phyloP scores from a whole-genome alignment of 92 coral and sea anemone species.

The Micromussa lordhowensis region DNA sequence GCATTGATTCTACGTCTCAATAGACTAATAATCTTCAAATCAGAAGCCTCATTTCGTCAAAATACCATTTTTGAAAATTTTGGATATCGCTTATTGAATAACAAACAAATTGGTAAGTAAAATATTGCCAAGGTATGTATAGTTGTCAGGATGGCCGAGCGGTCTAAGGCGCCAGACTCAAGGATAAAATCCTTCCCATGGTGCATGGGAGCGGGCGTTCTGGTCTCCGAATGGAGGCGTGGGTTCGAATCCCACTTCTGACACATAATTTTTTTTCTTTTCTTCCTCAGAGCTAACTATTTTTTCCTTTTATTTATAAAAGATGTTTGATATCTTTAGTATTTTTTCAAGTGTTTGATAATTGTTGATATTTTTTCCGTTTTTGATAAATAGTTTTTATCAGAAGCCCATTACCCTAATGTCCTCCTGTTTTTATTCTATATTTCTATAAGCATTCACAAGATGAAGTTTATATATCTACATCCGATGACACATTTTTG shows the following conservation, averaged over 20 bases:
- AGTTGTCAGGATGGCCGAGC: constrained; percentile 99
- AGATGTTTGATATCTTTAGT: too few relatives aligned
- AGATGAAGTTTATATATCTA: too few relatives aligned
- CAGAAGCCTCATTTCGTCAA: background rate
- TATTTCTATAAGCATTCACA: too few relatives aligned
- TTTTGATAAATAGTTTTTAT: too few relatives aligned
- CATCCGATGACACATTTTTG: too few relatives aligned
- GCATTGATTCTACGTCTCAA: background rate
- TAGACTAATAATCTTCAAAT: background rate
- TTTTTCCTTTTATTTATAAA: background rate
- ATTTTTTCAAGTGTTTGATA: too few relatives aligned
- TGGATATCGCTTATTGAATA: background rate
- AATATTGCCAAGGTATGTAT: rapidly evolving
- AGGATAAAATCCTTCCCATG: constrained; percentile 84
- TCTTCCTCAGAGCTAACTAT: background rate
- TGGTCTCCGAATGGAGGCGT: constrained; percentile 99
- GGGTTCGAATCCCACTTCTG: constrained; percentile 99
- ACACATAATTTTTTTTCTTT: constrained; percentile 63
- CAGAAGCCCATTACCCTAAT: too few relatives aligned
- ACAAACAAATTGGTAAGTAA: background rate
- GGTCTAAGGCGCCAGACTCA: constrained; percentile 99
- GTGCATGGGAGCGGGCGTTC: constrained; percentile 92
- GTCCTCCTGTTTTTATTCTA: too few relatives aligned
- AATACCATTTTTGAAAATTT: background rate
- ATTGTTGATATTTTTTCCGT: too few relatives aligned